Conservation (phyloP, 2,797 vertebrate species). For the Gadopsis marmoratus region DNA sequence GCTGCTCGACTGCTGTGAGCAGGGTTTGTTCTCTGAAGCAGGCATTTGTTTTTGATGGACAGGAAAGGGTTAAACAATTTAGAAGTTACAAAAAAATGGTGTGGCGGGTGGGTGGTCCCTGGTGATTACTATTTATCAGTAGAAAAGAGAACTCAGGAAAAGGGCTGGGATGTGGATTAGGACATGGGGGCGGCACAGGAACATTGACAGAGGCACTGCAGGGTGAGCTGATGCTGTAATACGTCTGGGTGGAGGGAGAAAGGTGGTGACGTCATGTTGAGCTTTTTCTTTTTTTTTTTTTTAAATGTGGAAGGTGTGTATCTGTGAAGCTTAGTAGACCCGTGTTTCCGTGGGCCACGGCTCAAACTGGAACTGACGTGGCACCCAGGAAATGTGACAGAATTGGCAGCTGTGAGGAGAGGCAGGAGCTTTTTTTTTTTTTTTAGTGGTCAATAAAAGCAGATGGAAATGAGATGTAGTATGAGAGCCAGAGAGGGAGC, state of each 20-base stretch:
- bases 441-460: constrained; percentile 45
- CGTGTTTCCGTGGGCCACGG: constrained; percentile 58
- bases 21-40: constrained; percentile 23
- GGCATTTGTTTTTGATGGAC: constrained; percentile 72
- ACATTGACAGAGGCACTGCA: constrained; percentile 13
- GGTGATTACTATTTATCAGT: constrained; percentile 76
- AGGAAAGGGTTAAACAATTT: constrained; percentile 85
- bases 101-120: constrained; percentile 68
- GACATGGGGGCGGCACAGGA: constrained; percentile 18
- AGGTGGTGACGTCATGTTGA: constrained; percentile 77
- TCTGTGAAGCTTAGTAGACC: constrained; percentile 54
- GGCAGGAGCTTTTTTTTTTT: constrained; percentile 24
- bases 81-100: constrained; percentile 69
- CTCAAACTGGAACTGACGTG: constrained; percentile 39
- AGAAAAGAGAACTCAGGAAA: constrained; percentile 75
- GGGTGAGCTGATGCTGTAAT: constrained; percentile 49
- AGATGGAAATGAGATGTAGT: constrained; percentile 40
- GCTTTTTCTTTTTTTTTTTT: no score
- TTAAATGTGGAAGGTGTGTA: constrained; percentile 61
- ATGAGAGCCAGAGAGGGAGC: constrained; percentile 30
- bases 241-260: constrained; percentile 72
- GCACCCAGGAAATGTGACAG: constrained; percentile 67
- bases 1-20: constrained; percentile 40
- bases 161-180: constrained; percentile 69
- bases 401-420: constrained; percentile 37